Evolutionary conservation across 2,113 vertebrate species (phyloP).

Genomic region (Tragelaphus buxtoni): DNA sequence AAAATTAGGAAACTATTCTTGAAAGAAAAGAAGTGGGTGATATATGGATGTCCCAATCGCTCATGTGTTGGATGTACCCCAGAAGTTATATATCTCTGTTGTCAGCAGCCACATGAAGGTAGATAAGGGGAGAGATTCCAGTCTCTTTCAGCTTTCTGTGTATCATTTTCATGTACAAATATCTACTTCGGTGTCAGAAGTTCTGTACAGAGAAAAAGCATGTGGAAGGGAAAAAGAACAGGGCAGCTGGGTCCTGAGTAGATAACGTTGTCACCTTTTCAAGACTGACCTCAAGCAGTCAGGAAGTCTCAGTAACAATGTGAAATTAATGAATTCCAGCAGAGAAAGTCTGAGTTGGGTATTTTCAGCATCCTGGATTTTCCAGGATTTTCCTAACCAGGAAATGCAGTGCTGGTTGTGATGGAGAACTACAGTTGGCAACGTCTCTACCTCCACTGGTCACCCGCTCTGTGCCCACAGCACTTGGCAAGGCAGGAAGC

Average conservation of each 20-base stretch:
- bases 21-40: conserved; percentile 34
- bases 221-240: not conserved
- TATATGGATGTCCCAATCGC: conserved; percentile 3
- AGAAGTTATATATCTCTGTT: conserved; percentile 22
- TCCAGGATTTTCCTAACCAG: not conserved
- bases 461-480: not conserved
- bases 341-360: not conserved
- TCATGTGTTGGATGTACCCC: not conserved
- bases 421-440: not conserved
- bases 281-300: not conserved
- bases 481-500: not conserved
- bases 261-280: conserved; percentile 10
- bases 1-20: conserved; percentile 55
- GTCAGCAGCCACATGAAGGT: conserved; percentile 32
- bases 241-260: not conserved
- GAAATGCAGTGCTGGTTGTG: not conserved
- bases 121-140: conserved; percentile 41
- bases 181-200: conserved; percentile 1
- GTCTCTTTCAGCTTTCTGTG: not conserved
- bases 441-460: fast-evolving
- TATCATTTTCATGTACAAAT: conserved; percentile 46
- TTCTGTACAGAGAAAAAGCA: conserved; percentile 7
- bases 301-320: not conserved
- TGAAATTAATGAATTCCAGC: not conserved
- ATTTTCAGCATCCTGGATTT: not conserved